Conservation (phyloP, 2,888 invertebrate species). For the Dasypogon diadema region DNA sequence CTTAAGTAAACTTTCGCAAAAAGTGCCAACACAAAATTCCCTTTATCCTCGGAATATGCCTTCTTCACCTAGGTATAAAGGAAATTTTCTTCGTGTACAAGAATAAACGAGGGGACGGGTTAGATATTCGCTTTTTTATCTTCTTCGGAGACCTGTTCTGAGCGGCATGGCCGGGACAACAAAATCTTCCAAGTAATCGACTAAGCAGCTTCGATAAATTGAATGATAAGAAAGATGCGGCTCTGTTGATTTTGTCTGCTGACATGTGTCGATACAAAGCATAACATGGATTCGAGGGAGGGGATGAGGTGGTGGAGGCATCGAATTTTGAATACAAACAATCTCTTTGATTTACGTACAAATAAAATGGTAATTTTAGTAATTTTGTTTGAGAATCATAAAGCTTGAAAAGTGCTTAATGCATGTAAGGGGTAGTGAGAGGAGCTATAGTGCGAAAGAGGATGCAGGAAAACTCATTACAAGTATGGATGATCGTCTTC, state of each 20-base stretch:
- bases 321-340: neutral
- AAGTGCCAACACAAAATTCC: neutral
- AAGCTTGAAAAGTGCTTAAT: neutral
- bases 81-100: neutral
- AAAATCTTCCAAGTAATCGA: conserved; percentile 23
- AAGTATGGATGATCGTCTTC: too few species aligned
- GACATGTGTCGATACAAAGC: conserved; percentile 17
- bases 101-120: neutral
- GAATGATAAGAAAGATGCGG: conserved; percentile 37
- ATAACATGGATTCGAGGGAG: neutral
- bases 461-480: too few species aligned
- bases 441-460: too few species aligned
- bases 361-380: conserved; percentile 25
- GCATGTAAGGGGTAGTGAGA: too few species aligned
- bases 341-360: conserved; percentile 24
- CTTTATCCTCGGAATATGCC: neutral
- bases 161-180: neutral
- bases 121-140: neutral
- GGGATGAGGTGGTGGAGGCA: neutral
- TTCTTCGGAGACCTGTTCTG: neutral
- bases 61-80: neutral
- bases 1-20: conserved; percentile 8
- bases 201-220: conserved; percentile 37
- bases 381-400: conserved; percentile 36
- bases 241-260: conserved; percentile 30